Percentiles rank a stretch among this genome's conserved stretches.
phyloP scores from a whole-genome alignment of 2,113 vertebrate genomes.

The Chaetorhynchus papuensis region DNA sequence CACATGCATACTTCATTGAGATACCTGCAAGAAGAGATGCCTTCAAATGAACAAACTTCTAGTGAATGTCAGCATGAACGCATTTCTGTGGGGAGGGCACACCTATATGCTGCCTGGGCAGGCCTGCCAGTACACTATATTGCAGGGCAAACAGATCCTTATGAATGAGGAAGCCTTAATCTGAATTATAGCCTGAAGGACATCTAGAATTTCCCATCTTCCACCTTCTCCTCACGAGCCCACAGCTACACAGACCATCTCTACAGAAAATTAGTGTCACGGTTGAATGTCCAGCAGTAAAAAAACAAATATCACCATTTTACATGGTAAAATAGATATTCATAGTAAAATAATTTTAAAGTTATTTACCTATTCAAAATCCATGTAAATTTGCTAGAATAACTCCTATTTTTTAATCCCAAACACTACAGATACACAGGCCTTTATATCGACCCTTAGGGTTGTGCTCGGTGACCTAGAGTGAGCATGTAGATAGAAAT shows the following conservation, averaged over 20 bases:
- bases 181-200: not conserved
- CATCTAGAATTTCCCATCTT: not conserved
- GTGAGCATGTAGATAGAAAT: not conserved
- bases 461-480: not conserved
- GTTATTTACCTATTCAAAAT: not conserved
- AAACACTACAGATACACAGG: not conserved
- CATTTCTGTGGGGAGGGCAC: accelerated
- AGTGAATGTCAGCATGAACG: not conserved
- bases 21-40: not conserved
- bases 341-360: not conserved
- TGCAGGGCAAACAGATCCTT: not conserved
- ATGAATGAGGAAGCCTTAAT: not conserved
- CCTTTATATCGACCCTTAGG: not conserved
- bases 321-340: not conserved
- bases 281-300: not conserved
- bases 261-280: not conserved
- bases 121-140: not conserved
- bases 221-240: not conserved
- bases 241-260: not conserved
- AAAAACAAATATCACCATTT: not conserved
- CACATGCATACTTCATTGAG: not conserved
- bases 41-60: not conserved
- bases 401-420: not conserved
- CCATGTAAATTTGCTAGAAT: not conserved
- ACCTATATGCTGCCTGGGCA: not conserved